These are phyloP conservation scores for Ctenicera cuprea DNA, from an alignment of 2,888 invertebrate genomes.

Conservation along the genomic window DNA sequence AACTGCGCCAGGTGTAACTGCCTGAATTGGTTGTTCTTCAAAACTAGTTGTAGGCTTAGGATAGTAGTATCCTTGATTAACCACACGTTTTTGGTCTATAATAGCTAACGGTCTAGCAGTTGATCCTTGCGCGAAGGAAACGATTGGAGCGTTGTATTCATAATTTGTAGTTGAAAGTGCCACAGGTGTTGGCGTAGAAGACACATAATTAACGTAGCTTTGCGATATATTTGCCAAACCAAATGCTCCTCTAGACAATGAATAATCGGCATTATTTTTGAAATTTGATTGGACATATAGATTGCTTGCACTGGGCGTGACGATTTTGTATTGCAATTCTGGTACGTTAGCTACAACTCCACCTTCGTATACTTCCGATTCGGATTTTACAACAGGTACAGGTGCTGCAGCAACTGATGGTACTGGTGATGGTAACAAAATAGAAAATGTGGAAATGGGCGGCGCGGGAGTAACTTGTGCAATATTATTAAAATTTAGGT, in stretches of 20 bases:
- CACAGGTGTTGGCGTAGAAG: slow-evolving; percentile 58
- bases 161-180: neutral
- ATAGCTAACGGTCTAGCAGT: neutral
- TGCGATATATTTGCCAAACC: slow-evolving; percentile 56
- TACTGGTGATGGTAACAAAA: slow-evolving; percentile 52
- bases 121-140: slow-evolving; percentile 2
- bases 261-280: neutral
- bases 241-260: slow-evolving; percentile 41
- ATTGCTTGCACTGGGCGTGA: slow-evolving; percentile 6
- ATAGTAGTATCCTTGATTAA: slow-evolving; percentile 53
- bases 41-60: slow-evolving; percentile 55
- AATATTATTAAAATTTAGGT: slow-evolving; percentile 59
- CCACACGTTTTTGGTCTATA: neutral
- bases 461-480: slow-evolving; percentile 50
- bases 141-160: neutral
- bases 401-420: slow-evolving; percentile 65
- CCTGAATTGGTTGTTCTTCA: slow-evolving; percentile 55
- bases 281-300: slow-evolving; percentile 21
- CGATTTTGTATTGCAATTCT: slow-evolving; percentile 66
- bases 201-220: slow-evolving; percentile 56
- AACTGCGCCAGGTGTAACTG: neutral
- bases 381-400: slow-evolving; percentile 60
- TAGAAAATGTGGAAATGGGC: slow-evolving; percentile 57
- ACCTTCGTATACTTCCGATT: slow-evolving; percentile 59
- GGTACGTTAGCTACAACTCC: slow-evolving; percentile 69